These are phyloP conservation scores for Onychorhynchus coronatus DNA, from an alignment of 2,113 vertebrate genomes.

Conservation along the genomic window DNA sequence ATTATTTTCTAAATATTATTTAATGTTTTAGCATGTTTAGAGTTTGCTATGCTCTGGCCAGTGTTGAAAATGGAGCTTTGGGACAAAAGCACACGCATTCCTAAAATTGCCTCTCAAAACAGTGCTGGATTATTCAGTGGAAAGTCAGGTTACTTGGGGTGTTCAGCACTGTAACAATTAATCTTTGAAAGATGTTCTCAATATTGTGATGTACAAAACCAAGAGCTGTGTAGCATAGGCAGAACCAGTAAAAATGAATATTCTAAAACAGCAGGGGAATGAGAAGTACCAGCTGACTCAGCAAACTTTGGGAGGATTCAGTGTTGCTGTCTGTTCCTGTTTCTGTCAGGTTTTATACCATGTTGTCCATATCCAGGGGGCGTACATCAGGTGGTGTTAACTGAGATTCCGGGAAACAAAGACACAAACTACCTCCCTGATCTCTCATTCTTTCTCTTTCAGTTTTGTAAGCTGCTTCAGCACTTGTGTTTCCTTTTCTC, in stretches of 20 bases:
- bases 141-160: neutral
- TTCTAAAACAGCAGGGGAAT: neutral
- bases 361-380: neutral
- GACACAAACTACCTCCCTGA: neutral
- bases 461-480: neutral
- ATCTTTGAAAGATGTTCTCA: neutral
- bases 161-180: neutral
- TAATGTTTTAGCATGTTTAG: neutral
- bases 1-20: neutral
- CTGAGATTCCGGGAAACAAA: neutral
- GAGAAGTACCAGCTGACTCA: neutral
- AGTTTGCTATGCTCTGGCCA: accelerated
- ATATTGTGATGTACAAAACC: neutral
- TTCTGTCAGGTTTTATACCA: neutral
- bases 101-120: neutral
- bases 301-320: neutral
- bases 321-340: accelerated
- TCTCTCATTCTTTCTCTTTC: neutral
- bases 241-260: neutral
- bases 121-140: neutral
- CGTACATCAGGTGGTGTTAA: neutral
- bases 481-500: neutral
- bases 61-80: neutral
- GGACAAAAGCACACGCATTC: neutral
- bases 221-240: neutral